Base-by-base conservation (phyloP, 2,888 invertebrate genomes). In the Cyclophora punctaria region DNA sequence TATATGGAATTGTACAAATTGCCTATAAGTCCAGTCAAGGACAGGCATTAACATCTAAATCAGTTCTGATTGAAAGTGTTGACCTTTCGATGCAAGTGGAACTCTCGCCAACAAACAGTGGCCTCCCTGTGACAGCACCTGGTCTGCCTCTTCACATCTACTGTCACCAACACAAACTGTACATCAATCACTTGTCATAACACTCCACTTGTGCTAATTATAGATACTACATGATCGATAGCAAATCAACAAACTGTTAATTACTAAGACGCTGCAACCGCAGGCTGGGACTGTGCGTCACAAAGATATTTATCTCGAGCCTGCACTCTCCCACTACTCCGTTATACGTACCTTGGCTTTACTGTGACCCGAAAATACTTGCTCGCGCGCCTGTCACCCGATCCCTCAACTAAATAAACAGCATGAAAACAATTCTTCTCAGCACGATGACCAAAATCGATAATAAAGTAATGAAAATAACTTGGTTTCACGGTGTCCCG, bases 301-400 rank as follows among this genome's bases (percentile, higher is more conserved):
- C 69, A 71, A 73, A 66, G 66, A 60, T 62, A 52, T 54, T 20
- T 54, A 57, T 50, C 51, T 52, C 55, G 48, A 46, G 57, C 64
- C 58, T 61, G 53, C 61, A 54, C 55, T 56, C 63, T 63, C 58
- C 57, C 54, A 52, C 51, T 49, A 54, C 56, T 53, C 50, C 59
- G 49, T 57, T 57, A 62, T 58, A 58, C 83, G 60, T 71, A 86
- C 87, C 87, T 87, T 86, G 71, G 74, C 66, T 76, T 73, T 72
- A 82, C 84, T 77, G 78, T 77, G 72, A 73, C 80, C 75, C 78
- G 72, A 86, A 86, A 85, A 83, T 77, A 75, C 73, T 75, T 67
- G 77, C 74, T 78, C 66, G 69, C 63, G 71, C 68, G 72, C 71
- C 74, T 71, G 71, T 74, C 73, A 74, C 70, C 71, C 69, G 69